Evolutionary conservation across 2,797 vertebrate species (phyloP).

Genomic region (Uromys caudimaculatus): DNA sequence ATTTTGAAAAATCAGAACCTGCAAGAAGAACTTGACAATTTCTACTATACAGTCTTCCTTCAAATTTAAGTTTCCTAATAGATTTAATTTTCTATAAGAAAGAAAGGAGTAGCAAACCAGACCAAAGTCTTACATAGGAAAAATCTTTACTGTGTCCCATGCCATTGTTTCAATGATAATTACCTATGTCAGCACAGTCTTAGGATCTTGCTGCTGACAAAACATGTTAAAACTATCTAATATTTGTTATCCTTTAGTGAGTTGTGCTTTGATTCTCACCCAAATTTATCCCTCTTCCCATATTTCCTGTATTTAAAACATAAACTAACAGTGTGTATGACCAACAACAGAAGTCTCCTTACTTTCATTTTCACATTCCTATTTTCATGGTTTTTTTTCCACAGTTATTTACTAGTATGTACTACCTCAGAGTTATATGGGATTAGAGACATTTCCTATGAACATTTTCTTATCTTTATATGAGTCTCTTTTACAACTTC

Average conservation of each 20-base stretch:
- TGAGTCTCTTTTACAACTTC: not conserved
- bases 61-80: conserved; percentile 60
- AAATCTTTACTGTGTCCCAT: not conserved
- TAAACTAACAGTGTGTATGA: not conserved
- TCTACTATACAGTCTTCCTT: conserved; percentile 44
- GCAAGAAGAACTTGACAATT: conserved; percentile 51
- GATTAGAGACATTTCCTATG: not conserved
- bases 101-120: conserved; percentile 21
- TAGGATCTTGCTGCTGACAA: conserved; percentile 51
- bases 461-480: not conserved
- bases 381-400: not conserved
- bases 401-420: not conserved
- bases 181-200: not conserved
- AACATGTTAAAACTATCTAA: conserved; percentile 47
- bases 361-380: conserved; percentile 25
- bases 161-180: conserved; percentile 22
- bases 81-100: conserved; percentile 62
- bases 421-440: not conserved
- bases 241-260: conserved; percentile 54
- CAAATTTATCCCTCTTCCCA: not conserved
- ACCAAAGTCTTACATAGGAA: not conserved
- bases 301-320: conserved; percentile 55
- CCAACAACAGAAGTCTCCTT: not conserved
- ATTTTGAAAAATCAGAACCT: conserved; percentile 63
- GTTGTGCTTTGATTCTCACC: conserved; percentile 7